Evolutionary conservation across 2,797 vertebrate species (phyloP).

Genomic region (Melanogrammus aeglefinus): DNA sequence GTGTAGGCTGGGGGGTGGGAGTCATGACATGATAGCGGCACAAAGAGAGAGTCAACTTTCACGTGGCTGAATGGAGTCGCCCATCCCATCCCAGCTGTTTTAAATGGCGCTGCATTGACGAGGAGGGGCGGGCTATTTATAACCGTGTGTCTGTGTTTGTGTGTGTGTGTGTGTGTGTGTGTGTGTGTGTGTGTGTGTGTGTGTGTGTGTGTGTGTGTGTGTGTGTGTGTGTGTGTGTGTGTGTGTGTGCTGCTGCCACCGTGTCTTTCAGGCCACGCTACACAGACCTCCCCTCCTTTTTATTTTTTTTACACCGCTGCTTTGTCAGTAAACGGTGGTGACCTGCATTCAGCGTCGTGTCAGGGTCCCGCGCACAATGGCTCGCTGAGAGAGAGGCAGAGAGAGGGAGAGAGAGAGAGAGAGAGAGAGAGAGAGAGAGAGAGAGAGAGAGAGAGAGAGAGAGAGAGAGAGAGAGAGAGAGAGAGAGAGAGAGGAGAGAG

Average conservation of each 20-base stretch:
- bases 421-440: constrained; percentile 24
- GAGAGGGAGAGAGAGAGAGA: constrained; percentile 25
- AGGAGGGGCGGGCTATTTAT: constrained; percentile 73
- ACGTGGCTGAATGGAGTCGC: constrained; percentile 73
- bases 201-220: too few relatives aligned
- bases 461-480: constrained; percentile 35
- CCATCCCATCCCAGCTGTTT: constrained; percentile 77
- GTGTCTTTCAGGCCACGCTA: constrained; percentile 62
- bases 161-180: too few relatives aligned
- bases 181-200: not conserved
- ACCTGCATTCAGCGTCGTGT: constrained; percentile 75
- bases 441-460: constrained; percentile 15
- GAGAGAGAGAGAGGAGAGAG: constrained; percentile 23
- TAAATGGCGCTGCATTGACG: constrained; percentile 75
- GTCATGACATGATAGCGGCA: constrained; percentile 72
- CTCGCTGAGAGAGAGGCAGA: constrained; percentile 39
- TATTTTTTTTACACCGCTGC: constrained; percentile 30
- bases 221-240: too few relatives aligned
- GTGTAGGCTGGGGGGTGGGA: constrained; percentile 71
- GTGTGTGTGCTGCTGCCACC: not conserved
- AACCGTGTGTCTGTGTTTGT: constrained; percentile 43
- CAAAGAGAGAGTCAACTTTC: constrained; percentile 80
- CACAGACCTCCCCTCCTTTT: constrained; percentile 59
- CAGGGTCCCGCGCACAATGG: constrained; percentile 74
- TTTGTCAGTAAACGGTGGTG: constrained; percentile 78